These are phyloP conservation scores for Melieria omissa DNA, from an alignment of 2,888 invertebrate species.

Conservation along the genomic window DNA sequence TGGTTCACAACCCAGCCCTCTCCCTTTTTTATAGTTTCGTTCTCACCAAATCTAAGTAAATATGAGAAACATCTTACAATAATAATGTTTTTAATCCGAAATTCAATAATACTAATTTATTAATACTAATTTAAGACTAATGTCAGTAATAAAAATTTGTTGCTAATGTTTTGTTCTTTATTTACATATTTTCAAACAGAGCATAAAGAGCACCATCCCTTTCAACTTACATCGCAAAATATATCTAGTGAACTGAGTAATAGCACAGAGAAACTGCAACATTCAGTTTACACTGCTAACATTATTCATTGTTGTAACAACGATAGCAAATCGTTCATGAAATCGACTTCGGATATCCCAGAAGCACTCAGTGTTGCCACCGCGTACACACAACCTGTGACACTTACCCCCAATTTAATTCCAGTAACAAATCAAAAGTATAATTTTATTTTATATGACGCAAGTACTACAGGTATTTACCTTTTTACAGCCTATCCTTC, in stretches of 20 bases:
- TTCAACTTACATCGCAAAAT: slow-evolving; percentile 49
- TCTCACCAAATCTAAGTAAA: too few species aligned
- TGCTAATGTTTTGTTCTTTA: slow-evolving; percentile 5
- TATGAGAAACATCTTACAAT: too few species aligned
- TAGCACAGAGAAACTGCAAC: slow-evolving; percentile 31
- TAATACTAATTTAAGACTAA: too few species aligned
- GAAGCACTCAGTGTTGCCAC: slow-evolving; percentile 56
- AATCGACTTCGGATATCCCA: slow-evolving; percentile 55
- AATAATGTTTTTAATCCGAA: too few species aligned
- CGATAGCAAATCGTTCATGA: not conserved
- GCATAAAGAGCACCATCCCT: slow-evolving; percentile 59
- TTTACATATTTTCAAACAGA: slow-evolving; percentile 47
- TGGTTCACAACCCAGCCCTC: too few species aligned
- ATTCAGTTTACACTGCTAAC: slow-evolving; percentile 39
- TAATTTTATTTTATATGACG: slow-evolving; percentile 3
- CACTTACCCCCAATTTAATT: slow-evolving; percentile 36
- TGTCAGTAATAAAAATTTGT: too few species aligned
- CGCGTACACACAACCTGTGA: slow-evolving; percentile 59
- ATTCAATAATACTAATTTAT: too few species aligned
- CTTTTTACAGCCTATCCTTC: too few species aligned
- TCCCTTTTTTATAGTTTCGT: too few species aligned
- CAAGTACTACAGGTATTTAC: not conserved
- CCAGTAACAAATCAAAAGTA: not conserved
- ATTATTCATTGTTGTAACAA: slow-evolving; percentile 37
- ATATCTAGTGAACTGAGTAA: slow-evolving; percentile 30